phyloP scores from a whole-genome alignment of 2,113 vertebrate species.

The Bubo blakistoni region DNA sequence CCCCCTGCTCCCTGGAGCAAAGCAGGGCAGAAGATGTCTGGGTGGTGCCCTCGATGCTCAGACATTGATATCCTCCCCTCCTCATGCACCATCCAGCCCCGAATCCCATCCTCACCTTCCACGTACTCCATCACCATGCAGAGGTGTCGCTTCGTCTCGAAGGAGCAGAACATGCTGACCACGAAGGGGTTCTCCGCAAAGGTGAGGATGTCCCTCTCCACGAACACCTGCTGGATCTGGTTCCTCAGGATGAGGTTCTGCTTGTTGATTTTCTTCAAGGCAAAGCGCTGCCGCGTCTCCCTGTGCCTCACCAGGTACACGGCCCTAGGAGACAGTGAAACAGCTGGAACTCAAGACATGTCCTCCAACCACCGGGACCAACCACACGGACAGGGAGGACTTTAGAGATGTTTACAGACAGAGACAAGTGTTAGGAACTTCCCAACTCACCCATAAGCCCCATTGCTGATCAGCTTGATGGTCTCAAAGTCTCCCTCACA shows the following conservation, averaged over 20 bases:
- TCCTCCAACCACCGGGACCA: neutral
- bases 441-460: conserved; percentile 89
- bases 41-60: neutral
- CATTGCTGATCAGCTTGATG: conserved; percentile 96
- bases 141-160: conserved; percentile 91
- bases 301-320: conserved; percentile 94
- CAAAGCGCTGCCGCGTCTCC: conserved; percentile 92
- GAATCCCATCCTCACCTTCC: conserved; percentile 78
- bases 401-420: neutral
- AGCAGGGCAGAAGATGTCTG: neutral
- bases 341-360: rapidly evolving
- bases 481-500: conserved; percentile 94
- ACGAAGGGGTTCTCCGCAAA: conserved; percentile 98
- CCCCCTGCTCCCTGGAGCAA: neutral
- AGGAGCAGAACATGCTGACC: conserved; percentile 99
- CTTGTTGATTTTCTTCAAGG: conserved; percentile 98
- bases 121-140: conserved; percentile 99
- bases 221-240: conserved; percentile 98
- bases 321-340: conserved; percentile 69
- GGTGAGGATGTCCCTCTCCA: conserved; percentile 96
- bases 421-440: neutral
- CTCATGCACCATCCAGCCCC: rapidly evolving
- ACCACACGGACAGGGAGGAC: neutral
- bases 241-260: conserved; percentile 96
- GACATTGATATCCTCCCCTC: neutral